phyloP scores from a whole-genome alignment of 1,140 invertebrate species.

The Portunus trituberculatus region DNA sequence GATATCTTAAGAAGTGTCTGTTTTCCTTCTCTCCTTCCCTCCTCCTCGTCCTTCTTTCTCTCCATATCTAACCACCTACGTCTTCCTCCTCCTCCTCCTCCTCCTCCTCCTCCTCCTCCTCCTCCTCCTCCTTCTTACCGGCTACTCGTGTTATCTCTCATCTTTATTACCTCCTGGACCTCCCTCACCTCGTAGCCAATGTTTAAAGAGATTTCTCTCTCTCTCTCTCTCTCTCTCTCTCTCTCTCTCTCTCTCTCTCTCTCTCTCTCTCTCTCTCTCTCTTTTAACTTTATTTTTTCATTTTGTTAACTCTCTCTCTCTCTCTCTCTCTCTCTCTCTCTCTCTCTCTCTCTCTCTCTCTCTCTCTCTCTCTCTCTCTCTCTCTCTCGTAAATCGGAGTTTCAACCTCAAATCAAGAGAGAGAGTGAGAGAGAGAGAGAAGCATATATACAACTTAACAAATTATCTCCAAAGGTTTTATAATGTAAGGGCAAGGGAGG shows the following conservation, averaged over 20 bases:
- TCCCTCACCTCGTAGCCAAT: conserved; percentile 43
- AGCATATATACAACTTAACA: background rate
- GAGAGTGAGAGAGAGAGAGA: background rate
- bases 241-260: conserved; percentile 34
- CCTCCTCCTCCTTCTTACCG: background rate
- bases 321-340: conserved; percentile 43
- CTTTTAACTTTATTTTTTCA: too few species aligned
- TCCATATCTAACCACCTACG: background rate
- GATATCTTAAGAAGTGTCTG: too few species aligned
- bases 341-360: conserved; percentile 29
- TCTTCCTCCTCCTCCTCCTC: background rate
- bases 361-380: background rate
- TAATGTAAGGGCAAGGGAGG: too few species aligned
- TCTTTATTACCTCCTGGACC: conserved; percentile 51
- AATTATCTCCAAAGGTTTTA: too few species aligned
- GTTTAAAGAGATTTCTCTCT: conserved; percentile 13
- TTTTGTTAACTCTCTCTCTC: too few species aligned
- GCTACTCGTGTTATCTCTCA: conserved; percentile 36
- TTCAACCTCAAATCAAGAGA: too few species aligned
- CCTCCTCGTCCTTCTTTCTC: background rate
- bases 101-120: background rate
- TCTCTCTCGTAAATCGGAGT: too few species aligned
- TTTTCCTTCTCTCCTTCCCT: background rate
- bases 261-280: background rate
- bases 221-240: conserved; percentile 43